phyloP scores from a whole-genome alignment of 2,888 invertebrate genomes.

The Xanthorhoe designata region DNA sequence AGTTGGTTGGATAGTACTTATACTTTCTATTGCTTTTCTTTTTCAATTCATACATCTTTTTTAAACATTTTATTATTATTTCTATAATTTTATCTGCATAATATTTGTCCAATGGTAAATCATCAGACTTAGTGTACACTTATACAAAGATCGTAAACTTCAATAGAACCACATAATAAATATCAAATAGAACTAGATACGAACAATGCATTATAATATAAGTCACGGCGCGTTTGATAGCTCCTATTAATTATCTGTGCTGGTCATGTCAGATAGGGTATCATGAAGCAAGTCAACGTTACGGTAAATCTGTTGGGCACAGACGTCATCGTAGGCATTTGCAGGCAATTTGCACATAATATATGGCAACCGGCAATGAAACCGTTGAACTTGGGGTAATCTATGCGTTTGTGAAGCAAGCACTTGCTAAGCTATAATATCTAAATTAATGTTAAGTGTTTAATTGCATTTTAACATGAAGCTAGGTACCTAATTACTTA shows the following conservation, averaged over 20 bases:
- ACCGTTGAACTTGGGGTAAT: constrained; percentile 23
- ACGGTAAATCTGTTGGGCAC: constrained; percentile 69
- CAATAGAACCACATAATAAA: too few relatives aligned
- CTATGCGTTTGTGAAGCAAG: constrained; percentile 9
- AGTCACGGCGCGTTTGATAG: constrained; percentile 22
- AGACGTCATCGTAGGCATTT: constrained; percentile 67
- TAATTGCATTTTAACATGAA: too few relatives aligned
- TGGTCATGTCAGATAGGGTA: constrained; percentile 52
- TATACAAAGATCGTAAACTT: constrained; percentile 17
- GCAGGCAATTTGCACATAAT: constrained; percentile 59
- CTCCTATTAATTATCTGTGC: constrained; percentile 22
- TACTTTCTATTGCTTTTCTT: too few relatives aligned
- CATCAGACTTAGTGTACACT: neutral
- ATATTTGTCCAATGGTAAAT: too few relatives aligned
- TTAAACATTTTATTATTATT: too few relatives aligned
- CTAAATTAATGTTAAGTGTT: too few relatives aligned
- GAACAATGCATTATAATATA: constrained; percentile 19
- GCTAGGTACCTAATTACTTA: too few relatives aligned
- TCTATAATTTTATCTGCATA: too few relatives aligned
- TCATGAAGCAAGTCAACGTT: constrained; percentile 72
- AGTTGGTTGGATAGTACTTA: too few relatives aligned
- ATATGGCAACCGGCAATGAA: constrained; percentile 45
- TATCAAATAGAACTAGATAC: constrained; percentile 12
- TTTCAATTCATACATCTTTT: too few relatives aligned
- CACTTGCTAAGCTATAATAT: neutral